Conservation (phyloP, 2,888 invertebrate species). For the Hypselothyrea guttata region DNA sequence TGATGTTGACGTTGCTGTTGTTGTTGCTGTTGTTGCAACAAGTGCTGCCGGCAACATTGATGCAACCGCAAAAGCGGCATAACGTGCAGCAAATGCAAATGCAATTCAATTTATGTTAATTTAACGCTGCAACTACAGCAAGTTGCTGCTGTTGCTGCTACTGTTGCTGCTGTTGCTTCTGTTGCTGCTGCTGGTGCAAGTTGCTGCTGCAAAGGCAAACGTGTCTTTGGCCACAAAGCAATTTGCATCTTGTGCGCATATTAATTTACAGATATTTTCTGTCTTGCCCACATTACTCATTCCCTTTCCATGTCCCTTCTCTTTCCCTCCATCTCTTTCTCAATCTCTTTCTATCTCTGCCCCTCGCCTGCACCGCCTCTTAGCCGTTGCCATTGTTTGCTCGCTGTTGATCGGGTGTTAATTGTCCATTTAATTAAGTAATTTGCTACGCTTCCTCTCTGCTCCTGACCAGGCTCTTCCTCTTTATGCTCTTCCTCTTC, state of each 20-base stretch:
- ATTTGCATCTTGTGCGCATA: conserved; percentile 79
- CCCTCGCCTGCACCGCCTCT: conserved; percentile 33
- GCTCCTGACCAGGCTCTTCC: neutral
- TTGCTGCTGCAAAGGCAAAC: conserved; percentile 32
- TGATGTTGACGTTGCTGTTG: conserved; percentile 18
- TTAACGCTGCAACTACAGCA: conserved; percentile 67
- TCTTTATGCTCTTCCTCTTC: neutral
- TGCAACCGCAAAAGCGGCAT: conserved; percentile 66
- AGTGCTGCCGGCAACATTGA: conserved; percentile 41
- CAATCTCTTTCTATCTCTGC: conserved; percentile 9
- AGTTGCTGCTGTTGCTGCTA: conserved; percentile 28
- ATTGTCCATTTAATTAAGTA: conserved; percentile 80
- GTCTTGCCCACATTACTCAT: conserved; percentile 72
- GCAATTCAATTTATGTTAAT: conserved; percentile 81
- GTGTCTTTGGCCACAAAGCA: conserved; percentile 70
- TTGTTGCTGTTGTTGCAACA: conserved; percentile 35
- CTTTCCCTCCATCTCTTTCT: neutral
- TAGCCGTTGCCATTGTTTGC: conserved; percentile 39
- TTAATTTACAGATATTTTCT: conserved; percentile 76
- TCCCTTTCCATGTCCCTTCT: conserved; percentile 15
- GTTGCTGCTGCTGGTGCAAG: conserved; percentile 21
- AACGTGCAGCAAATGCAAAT: conserved; percentile 79
- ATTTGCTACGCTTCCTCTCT: conserved; percentile 66
- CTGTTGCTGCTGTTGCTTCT: conserved; percentile 32
- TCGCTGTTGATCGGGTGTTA: conserved; percentile 70